Conservation (phyloP, 2,113 vertebrate genomes). For the Phainopepla nitens region DNA sequence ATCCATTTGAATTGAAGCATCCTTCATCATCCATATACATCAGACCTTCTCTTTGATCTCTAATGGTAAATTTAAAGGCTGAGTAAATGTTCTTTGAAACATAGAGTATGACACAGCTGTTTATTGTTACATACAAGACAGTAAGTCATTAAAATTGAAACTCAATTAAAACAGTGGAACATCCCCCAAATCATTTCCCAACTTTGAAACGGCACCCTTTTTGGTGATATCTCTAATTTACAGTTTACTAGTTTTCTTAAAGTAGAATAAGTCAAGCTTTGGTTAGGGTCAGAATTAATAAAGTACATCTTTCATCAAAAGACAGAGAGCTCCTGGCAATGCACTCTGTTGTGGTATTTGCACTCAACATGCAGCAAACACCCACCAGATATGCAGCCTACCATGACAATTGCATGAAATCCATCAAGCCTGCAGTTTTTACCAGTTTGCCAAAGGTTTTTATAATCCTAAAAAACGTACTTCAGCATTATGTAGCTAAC, state of each 20-base stretch:
- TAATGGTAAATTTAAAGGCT: constrained; percentile 42
- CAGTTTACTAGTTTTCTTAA: constrained; percentile 20
- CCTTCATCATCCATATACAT: neutral
- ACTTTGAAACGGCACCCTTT: constrained; percentile 35
- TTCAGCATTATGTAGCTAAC: neutral
- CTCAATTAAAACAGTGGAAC: constrained; percentile 39
- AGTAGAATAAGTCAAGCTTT: neutral
- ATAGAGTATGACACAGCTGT: constrained; percentile 18
- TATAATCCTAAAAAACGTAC: neutral
- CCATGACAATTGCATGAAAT: neutral
- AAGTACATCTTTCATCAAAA: constrained; percentile 6
- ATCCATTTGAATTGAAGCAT: constrained; percentile 30
- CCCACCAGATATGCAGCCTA: neutral
- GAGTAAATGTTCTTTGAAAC: constrained; percentile 48
- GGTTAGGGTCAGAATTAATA: constrained; percentile 30
- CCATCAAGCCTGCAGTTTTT: neutral
- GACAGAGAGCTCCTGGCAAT: neutral
- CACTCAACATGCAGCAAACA: neutral
- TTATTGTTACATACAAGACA: constrained; percentile 46
- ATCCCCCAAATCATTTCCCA: constrained; percentile 16
- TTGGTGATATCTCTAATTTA: constrained; percentile 2
- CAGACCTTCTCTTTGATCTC: constrained; percentile 39
- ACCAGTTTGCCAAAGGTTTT: neutral
- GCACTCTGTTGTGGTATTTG: neutral
- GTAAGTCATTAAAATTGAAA: constrained; percentile 47